These are phyloP conservation scores for Hoplostethus atlanticus DNA, from an alignment of 2,797 vertebrate species.

Conservation along the genomic window DNA sequence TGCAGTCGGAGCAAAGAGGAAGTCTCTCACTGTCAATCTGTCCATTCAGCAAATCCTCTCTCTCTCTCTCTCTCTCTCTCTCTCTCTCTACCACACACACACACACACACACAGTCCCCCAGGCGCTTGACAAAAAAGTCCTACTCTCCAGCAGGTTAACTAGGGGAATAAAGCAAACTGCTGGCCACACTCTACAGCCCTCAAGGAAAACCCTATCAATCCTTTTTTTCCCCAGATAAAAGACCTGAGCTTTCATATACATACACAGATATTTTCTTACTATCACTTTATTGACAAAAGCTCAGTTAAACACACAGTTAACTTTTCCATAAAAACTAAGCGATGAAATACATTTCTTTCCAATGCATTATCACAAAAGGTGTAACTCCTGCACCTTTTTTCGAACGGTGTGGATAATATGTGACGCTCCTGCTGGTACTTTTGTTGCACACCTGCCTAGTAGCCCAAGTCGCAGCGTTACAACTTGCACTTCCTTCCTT, in stretches of 20 bases:
- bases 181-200: slow-evolving; percentile 10
- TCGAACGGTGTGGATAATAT: background rate
- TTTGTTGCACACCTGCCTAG: slow-evolving; percentile 32
- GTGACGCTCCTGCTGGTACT: slow-evolving; percentile 45
- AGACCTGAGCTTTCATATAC: slow-evolving; percentile 13
- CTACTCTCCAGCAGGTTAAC: slow-evolving; percentile 45
- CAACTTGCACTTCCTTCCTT: slow-evolving; percentile 48
- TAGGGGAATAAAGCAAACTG: slow-evolving; percentile 50
- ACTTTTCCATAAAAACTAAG: slow-evolving; percentile 19
- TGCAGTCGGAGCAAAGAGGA: slow-evolving; percentile 18
- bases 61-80: slow-evolving; percentile 17
- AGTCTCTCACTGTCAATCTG: slow-evolving; percentile 37
- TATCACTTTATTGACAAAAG: slow-evolving; percentile 24
- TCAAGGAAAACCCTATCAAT: slow-evolving; percentile 26
- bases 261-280: slow-evolving; percentile 10
- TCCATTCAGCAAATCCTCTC: slow-evolving; percentile 49
- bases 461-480: slow-evolving; percentile 42
- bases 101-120: slow-evolving; percentile 12
- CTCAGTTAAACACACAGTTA: slow-evolving; percentile 44
- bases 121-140: slow-evolving; percentile 40
- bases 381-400: no score
- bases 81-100: slow-evolving; percentile 9
- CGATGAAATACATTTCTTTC: slow-evolving; percentile 12
- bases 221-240: slow-evolving; percentile 2
- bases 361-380: no score